Conservation (phyloP, 2,113 vertebrate species). For the Syrrhaptes paradoxus region DNA sequence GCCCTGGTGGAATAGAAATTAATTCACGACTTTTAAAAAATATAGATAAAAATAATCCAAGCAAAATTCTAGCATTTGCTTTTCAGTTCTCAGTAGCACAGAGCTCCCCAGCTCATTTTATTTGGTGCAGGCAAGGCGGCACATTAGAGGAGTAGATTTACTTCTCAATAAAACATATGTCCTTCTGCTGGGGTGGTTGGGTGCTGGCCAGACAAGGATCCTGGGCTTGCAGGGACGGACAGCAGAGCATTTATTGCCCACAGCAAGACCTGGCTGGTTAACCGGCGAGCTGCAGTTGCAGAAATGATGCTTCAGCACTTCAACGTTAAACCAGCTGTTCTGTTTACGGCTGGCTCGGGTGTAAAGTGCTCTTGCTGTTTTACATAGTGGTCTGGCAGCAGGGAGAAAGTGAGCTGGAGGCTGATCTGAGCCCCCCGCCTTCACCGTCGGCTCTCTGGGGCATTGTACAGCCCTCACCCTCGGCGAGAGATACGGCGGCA, state of each 20-base stretch:
- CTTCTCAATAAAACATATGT: background rate
- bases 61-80: background rate
- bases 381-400: constrained; percentile 19
- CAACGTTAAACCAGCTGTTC: constrained; percentile 42
- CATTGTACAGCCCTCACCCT: background rate
- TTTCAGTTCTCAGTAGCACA: background rate
- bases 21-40: background rate
- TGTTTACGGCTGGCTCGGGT: background rate
- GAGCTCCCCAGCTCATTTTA: background rate
- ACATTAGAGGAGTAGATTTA: background rate
- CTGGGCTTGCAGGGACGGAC: background rate
- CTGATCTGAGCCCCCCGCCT: background rate
- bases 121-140: background rate
- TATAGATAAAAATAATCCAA: background rate
- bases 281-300: background rate
- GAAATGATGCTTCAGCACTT: constrained; percentile 37
- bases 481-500: background rate
- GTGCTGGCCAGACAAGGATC: background rate
- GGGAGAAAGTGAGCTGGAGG: background rate
- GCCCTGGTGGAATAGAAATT: background rate
- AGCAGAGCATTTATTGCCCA: background rate
- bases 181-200: background rate
- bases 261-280: constrained; percentile 17
- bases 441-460: background rate
- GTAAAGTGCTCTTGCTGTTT: constrained; percentile 31